Percentiles rank a stretch among this genome's conserved stretches.
phyloP scores from a whole-genome alignment of 2,888 invertebrate species.

The Stramonita haemastoma region DNA sequence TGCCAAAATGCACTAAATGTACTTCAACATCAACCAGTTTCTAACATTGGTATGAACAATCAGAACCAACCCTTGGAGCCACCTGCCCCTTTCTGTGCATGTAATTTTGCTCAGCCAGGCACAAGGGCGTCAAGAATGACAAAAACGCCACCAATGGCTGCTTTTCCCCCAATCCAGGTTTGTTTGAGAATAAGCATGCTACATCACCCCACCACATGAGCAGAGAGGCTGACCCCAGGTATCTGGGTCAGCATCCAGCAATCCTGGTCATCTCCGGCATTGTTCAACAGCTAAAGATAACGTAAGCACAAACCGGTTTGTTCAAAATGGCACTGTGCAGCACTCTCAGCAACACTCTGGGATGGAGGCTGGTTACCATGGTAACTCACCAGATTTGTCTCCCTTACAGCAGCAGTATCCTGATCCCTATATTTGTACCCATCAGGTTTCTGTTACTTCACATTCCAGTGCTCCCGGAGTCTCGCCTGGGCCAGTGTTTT shows the following conservation, averaged over 20 bases:
- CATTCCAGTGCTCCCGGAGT: neutral
- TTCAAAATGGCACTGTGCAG: neutral
- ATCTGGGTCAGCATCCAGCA: neutral
- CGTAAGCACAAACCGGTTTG: neutral
- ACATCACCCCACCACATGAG: neutral
- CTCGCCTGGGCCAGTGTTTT: neutral
- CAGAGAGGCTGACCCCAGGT: neutral
- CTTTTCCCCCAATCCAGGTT: neutral
- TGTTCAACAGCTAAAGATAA: neutral
- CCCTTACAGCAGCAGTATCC: neutral
- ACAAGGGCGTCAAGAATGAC: neutral
- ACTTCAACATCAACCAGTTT: neutral
- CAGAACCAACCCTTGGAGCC: neutral
- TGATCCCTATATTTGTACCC: neutral
- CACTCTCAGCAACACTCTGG: neutral
- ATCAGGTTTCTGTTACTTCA: neutral
- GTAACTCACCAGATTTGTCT: too few relatives aligned
- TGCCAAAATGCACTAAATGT: neutral
- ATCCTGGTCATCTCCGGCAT: neutral
- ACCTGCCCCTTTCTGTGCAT: neutral
- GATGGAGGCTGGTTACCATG: too few relatives aligned
- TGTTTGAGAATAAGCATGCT: neutral
- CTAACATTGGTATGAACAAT: neutral
- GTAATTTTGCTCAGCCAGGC: neutral
- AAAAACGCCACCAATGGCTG: neutral